Evolutionary conservation across 2,888 invertebrate genomes (phyloP).

Genomic region (Ctenicera cuprea): DNA sequence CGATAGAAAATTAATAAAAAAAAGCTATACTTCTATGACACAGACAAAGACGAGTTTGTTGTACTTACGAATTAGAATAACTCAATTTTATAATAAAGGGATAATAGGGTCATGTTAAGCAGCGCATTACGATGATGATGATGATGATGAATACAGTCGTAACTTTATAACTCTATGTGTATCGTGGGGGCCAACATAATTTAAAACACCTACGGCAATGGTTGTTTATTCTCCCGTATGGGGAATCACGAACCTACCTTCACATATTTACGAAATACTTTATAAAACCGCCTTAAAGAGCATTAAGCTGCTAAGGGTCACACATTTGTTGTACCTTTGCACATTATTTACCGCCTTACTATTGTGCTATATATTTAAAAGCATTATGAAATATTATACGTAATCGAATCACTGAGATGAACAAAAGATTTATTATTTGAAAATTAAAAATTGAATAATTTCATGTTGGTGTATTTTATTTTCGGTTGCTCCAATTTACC

Average conservation of each 20-base stretch:
- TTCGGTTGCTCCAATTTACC: too few species aligned
- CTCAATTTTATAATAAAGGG: neutral
- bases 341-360: too few species aligned
- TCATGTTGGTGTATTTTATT: too few species aligned
- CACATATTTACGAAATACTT: slow-evolving; percentile 22
- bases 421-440: too few species aligned
- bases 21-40: too few species aligned
- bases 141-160: slow-evolving; percentile 37
- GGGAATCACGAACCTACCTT: slow-evolving; percentile 5
- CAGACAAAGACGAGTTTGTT: too few species aligned
- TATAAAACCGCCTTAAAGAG: neutral
- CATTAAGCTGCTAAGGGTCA: neutral
- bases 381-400: too few species aligned
- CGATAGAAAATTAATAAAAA: too few species aligned
- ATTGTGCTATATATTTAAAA: too few species aligned
- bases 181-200: slow-evolving; percentile 31
- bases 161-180: slow-evolving; percentile 27
- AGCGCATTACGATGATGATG: slow-evolving; percentile 36
- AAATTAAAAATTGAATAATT: too few species aligned
- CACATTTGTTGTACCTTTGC: neutral
- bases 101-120: slow-evolving; percentile 11
- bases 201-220: slow-evolving; percentile 24
- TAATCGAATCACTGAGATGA: too few species aligned
- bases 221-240: slow-evolving; percentile 8
- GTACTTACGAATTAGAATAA: too few species aligned